Evolutionary conservation across 2,797 vertebrate species (phyloP), one percentile per base, ranked within the genome.

Genomic region (Malurus splendens): DNA sequence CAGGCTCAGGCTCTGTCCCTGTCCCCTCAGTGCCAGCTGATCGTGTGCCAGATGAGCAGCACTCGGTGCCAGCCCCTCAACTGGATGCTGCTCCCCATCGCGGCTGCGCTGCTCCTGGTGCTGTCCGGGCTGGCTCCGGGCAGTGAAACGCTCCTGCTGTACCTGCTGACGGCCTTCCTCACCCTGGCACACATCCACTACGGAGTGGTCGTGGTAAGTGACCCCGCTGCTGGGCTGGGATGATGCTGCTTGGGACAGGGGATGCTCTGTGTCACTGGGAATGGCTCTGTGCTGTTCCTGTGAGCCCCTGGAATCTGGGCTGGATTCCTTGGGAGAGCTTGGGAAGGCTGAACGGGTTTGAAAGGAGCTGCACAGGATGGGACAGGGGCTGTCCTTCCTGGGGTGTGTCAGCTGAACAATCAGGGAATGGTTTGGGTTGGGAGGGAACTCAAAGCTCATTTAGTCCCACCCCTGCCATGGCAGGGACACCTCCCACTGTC

Each of bases 1-100:
- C 11, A 20, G 38, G 54, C 24, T 20, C 14, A 4, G 39, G 30
- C 52, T 56, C 42, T 93, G 70, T 93, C 81, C 50, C 30, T 82
- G 60, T 83, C 25, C 73, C 52, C 22, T 12, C 96, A 99, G 99
- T 99, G 99, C 96, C 98, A 98, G 75, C 98, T 99, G 95, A 99
- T 99, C 2, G 99, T 99, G 87, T 99, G 99, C 87, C 99, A 99
- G 96, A 99, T 99, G 99, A 99, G 98, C 92, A 99, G 97, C 95
- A 99, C 99, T 0, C 98, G 99, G 12, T 99, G 99, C 91, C 98
- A 98, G 91, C 95, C 99, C 5, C 96, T 99, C 44, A 99, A 97
- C 91, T 98, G 98, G 98, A 92, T 99, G 96, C 93, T 99, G 95
- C 76, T 98, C 41, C 99, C 99, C 48, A 98, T 99, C 92, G 93